A percentile compares a stretch with the other conserved stretches of the same genome.
phyloP scores from a whole-genome alignment of 2,888 invertebrate species.

The Cephus runcator region DNA sequence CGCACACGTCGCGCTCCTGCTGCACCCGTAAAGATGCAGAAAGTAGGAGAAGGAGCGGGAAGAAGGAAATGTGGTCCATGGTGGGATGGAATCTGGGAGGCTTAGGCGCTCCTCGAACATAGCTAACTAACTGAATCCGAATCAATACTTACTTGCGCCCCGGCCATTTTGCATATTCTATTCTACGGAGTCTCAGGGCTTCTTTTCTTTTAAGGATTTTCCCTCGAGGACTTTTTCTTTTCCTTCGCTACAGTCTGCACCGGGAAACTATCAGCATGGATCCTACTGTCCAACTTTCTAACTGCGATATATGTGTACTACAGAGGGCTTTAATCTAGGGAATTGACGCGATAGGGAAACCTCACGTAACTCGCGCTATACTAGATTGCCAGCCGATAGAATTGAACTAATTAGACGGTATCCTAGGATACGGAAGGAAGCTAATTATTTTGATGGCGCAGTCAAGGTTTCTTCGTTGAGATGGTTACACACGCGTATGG shows the following conservation, averaged over 20 bases:
- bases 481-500: not conserved
- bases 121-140: conserved; percentile 62
- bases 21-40: conserved; percentile 16
- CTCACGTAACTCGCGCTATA: not conserved
- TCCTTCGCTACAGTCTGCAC: not conserved
- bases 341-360: conserved; percentile 28
- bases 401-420: not conserved
- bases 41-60: conserved; percentile 12
- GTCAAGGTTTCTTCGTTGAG: not conserved
- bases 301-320: not conserved
- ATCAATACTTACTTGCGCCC: conserved; percentile 59
- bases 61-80: conserved; percentile 15
- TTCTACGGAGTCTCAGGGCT: not conserved
- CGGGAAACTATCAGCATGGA: not conserved
- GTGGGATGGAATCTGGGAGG: conserved; percentile 29
- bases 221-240: conserved; percentile 14
- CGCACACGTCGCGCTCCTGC: not conserved
- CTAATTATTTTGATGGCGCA: not conserved
- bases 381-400: not conserved
- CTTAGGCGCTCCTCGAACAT: conserved; percentile 45
- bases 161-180: conserved; percentile 33
- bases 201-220: conserved; percentile 14
- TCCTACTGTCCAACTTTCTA: not conserved
- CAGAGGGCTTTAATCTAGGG: conserved; percentile 37
- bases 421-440: not conserved